Base-by-base conservation (phyloP, 2,888 invertebrate species). In the Hartigia nigra region DNA sequence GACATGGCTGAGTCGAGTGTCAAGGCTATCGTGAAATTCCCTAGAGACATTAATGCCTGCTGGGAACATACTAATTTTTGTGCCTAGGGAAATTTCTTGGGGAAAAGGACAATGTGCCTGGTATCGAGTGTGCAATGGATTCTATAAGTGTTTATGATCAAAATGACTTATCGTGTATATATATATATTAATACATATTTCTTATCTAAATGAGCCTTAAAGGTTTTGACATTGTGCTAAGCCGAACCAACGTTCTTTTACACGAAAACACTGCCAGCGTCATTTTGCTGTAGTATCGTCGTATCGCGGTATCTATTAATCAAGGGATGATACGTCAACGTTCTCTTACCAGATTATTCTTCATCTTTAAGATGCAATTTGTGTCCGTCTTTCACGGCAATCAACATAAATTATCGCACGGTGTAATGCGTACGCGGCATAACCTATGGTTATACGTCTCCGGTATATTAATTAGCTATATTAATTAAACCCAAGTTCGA, bases 331-430 rank as follows among this genome's bases (percentile, higher is more conserved):
- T 80, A 76, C 74, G 74, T 12, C 78, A 37, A 34, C 37, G 74
- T 34, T 39, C 14, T 55, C 77, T 74, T 75, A 76, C 72, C 77
- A 75, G 72, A 79, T 80, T 55, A 72, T 80, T 75, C 69, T 80
- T 77, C 78, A 80, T 80, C 76, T 9, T 75, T 75, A 75, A 75
- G 37, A 31, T 37, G 75, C 75, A 37, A 37, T 75, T 75, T 75
- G 75, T 75, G 37, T n/a, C 75, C 75, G 34, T 75, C 75, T 55
- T 69, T 69, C 37, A 14, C 37, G 77, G 80, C 74, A 79, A 80
- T 80, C 78, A 80, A 79, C 76, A 78, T 80, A 80, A 80, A 80
- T 80, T 76, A 80, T 80, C 75, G 75, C 36, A 74, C 74, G 74
- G 77, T 75, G 69, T 77, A 77, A 78, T 69, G 76, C 76, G 78